phyloP scores from a whole-genome alignment of 2,797 vertebrate species.

The Kryptopterus vitreolus region DNA sequence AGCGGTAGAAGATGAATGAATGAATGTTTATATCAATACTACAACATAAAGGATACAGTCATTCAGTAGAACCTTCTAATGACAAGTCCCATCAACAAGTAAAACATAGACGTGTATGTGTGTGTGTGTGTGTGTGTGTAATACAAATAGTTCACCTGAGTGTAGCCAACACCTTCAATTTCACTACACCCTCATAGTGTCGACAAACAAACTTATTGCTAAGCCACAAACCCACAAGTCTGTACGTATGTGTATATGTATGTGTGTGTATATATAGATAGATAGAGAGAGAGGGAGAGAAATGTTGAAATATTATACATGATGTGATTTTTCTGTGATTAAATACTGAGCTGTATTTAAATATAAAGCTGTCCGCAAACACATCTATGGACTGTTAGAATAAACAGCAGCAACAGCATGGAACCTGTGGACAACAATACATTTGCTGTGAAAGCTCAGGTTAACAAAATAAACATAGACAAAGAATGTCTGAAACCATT shows the following conservation, averaged over 20 bases:
- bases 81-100: not conserved
- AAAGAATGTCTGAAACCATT: slow-evolving; percentile 58
- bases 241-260: too few species aligned
- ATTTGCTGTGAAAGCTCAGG: not conserved
- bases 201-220: slow-evolving; percentile 16
- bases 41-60: not conserved
- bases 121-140: too few species aligned
- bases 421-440: not conserved
- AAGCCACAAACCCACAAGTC: slow-evolving; percentile 13
- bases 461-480: slow-evolving; percentile 58
- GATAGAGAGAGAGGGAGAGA: not conserved
- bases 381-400: not conserved
- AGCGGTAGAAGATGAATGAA: too few species aligned
- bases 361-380: not conserved
- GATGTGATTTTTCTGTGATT: slow-evolving; percentile 48
- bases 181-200: slow-evolving; percentile 6
- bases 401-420: not conserved
- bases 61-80: not conserved
- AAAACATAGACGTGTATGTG: not conserved
- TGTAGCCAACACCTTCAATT: not conserved
- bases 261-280: slow-evolving; percentile 15
- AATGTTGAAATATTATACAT: slow-evolving; percentile 62
- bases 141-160: not conserved
- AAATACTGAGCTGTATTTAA: slow-evolving; percentile 57
- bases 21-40: not conserved